Base-by-base conservation (phyloP, 2,888 invertebrate species). In the Latheticus oryzae region DNA sequence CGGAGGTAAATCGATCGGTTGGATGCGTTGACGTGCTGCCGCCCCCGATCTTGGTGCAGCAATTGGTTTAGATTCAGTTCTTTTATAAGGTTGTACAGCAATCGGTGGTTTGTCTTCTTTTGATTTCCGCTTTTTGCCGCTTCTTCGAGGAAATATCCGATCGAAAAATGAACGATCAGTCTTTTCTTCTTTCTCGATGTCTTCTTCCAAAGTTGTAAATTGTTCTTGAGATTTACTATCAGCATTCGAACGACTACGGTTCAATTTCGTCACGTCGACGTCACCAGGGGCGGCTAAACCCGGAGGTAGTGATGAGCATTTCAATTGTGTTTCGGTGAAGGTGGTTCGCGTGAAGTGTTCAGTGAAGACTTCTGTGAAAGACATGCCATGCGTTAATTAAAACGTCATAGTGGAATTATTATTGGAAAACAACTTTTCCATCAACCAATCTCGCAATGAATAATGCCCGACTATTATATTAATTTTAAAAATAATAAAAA, bases 91-190 rank as follows among this genome's bases (percentile, higher is more conserved):
- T 9, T 38, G 26, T 7, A 32, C 12, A 5, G 45, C 48, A 13
- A 32, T 13, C 3, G 9, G 11, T 12, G 35, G 9, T 48, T 63
- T 64, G 26, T 69, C 63, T 5, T 66, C 66, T 35, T 83, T 83
- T 55, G 84, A 81, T 65, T 87, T 85, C 58, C 86, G 86, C 74
- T 88, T 88, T 72, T 88, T 88, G 17, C 87, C 88, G 50, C 89
- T 89, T 67, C 87, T 86, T 64, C 89, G 82, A 26, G 87, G 81
- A 30, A 89, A 81, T 47, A 90, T 76, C 61, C 89, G 82, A 52
- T 87, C 86, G 72, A 90, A 85, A 74, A 87, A 85, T 60, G 83
- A 81, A 72, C 84, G 79, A 71, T 85, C 82, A 73, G 84, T 81
- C 76, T 87, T 83, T 60, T 72, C 73, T 58, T 73, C 75, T 24